Percentiles rank a stretch among this genome's conserved stretches.
phyloP scores from a whole-genome alignment of 2,113 vertebrate species.

The Lutjanus erythropterus region DNA sequence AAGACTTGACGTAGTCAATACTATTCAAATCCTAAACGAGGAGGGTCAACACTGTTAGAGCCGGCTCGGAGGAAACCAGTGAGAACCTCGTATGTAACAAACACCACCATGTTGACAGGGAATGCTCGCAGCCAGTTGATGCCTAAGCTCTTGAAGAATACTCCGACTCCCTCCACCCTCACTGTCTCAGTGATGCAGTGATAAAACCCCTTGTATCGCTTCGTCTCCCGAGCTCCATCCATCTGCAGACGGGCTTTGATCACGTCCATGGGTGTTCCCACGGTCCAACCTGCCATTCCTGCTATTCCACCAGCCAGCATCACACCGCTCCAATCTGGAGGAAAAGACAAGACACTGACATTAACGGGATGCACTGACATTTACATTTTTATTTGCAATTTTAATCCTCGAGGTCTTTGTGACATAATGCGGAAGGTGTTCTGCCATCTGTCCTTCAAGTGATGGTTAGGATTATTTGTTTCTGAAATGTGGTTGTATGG shows the following conservation, averaged over 20 bases:
- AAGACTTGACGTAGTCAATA: neutral
- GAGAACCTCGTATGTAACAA: slow-evolving; percentile 89
- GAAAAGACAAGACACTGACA: neutral
- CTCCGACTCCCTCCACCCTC: slow-evolving; percentile 84
- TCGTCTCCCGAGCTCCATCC: slow-evolving; percentile 81
- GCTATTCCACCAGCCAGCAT: slow-evolving; percentile 91
- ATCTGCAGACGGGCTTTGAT: slow-evolving; percentile 93
- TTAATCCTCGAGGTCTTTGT: neutral
- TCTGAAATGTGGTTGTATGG: too few relatives aligned
- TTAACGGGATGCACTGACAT: neutral
- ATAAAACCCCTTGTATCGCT: slow-evolving; percentile 87
- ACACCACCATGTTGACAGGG: slow-evolving; percentile 93
- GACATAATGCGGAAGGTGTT: neutral
- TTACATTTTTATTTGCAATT: neutral
- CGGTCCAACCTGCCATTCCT: slow-evolving; percentile 89
- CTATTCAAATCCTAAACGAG: slow-evolving; percentile 51
- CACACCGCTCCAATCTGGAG: slow-evolving; percentile 86
- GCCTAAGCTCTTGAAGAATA: slow-evolving; percentile 91
- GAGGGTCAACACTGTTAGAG: slow-evolving; percentile 14
- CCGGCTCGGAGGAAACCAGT: slow-evolving; percentile 73
- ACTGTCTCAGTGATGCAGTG: slow-evolving; percentile 89
- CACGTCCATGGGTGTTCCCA: slow-evolving; percentile 94
- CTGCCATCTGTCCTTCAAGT: too few relatives aligned
- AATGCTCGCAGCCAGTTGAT: slow-evolving; percentile 93
- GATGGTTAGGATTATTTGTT: neutral